Conservation (phyloP, 2,113 vertebrate genomes). For the Indicator maculatus region DNA sequence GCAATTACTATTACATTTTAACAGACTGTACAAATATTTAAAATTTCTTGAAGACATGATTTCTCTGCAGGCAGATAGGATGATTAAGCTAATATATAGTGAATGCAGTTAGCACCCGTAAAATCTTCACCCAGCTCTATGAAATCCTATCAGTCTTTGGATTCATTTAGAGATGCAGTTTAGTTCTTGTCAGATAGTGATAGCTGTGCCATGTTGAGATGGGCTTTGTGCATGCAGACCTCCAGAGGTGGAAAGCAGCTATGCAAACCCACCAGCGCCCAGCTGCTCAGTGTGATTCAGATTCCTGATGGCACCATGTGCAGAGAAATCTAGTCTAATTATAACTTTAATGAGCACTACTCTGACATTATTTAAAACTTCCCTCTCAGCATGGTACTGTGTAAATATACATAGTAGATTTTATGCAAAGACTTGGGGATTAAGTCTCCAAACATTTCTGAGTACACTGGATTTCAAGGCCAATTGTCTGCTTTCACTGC, state of each 20-base stretch:
- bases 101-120: neutral
- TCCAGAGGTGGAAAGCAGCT: neutral
- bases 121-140: neutral
- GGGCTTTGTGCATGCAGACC: neutral
- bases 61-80: neutral
- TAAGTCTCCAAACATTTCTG: neutral
- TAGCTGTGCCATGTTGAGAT: neutral
- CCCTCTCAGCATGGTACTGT: neutral
- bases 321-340: neutral
- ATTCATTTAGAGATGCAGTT: neutral
- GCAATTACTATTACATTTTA: neutral
- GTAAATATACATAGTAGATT: neutral
- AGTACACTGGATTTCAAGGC: neutral
- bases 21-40: neutral
- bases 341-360: neutral
- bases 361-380: neutral
- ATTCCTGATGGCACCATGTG: neutral
- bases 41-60: neutral
- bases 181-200: neutral
- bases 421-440: neutral
- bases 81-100: neutral
- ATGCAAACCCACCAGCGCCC: neutral
- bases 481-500: neutral
- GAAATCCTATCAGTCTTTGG: neutral
- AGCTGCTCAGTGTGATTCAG: neutral